Base-by-base conservation (phyloP, 2,888 invertebrate genomes). In the Nasonia oneida region DNA sequence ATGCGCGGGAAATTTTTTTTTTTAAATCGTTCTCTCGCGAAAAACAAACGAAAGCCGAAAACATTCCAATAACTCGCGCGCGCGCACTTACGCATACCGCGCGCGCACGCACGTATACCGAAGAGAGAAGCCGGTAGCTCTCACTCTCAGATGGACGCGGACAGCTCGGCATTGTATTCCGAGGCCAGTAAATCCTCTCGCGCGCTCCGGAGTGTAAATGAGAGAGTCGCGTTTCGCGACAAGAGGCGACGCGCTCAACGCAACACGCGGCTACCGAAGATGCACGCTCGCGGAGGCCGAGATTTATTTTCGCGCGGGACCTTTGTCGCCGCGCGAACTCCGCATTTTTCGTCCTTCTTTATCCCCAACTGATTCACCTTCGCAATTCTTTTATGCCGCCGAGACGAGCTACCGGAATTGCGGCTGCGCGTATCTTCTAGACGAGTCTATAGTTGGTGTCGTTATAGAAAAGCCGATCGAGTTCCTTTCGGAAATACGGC, bases 91-190 rank as follows among this genome's bases (percentile, higher is more conserved):
- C 67, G 67, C 67, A 67, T 67, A 67, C 67, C 67, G 23, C 33
- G 23, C 61, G 61, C 2, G 23, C 61, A 0, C 61, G 23, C 23
- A 18, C 23, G 61, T 37, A 37, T 37, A 29, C 29, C 18, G 23
- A 23, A 64, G 64, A 64, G 29, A 29, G 29, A 23, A 23, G 23
- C 12, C 67, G 12, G 67, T 29, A 67, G 67, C 67, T 67, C 90
- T 90, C 91, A 39, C 71, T 73, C 42, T 73, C 67, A 91, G 93
- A 93, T 92, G 92, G 93, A 93, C 93, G 92, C 90, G 91, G 93
- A 93, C 92, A 92, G 92, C 92, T 91, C 91, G 91, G 93, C 93
- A 93, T 93, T 93, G 93, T 93, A 91, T 93, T 93, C 92, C 89
- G 88, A 88, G 90, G 92, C 92, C 93, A 93, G 93, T 93, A 93